Evolutionary conservation across 2,797 vertebrate species (phyloP).

Genomic region (Orientallactaga sibirica): DNA sequence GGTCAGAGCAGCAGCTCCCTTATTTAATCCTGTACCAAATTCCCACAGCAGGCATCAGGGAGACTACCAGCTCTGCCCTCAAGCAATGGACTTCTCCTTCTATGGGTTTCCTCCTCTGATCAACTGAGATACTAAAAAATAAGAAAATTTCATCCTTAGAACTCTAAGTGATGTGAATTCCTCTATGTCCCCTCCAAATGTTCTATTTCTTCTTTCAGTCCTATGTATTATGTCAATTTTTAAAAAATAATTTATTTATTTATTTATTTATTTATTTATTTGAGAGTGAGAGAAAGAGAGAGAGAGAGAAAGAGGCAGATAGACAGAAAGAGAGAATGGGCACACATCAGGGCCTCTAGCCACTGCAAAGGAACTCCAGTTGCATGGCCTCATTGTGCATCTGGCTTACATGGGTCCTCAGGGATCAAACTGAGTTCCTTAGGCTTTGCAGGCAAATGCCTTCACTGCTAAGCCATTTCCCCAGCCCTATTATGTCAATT

Average conservation of each 20-base stretch:
- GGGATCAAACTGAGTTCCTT: too few relatives aligned
- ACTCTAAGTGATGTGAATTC: neutral
- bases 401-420: too few relatives aligned
- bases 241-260: neutral
- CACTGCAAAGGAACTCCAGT: too few relatives aligned
- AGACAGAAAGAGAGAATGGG: too few relatives aligned
- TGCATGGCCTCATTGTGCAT: too few relatives aligned
- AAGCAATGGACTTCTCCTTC: neutral
- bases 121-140: neutral
- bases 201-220: neutral
- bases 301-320: too few relatives aligned
- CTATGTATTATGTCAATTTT: neutral
- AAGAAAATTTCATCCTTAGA: neutral
- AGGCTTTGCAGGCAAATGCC: too few relatives aligned
- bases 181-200: neutral
- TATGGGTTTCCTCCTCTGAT: neutral
- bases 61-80: neutral
- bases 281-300: too few relatives aligned
- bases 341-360: too few relatives aligned
- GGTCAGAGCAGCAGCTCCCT: neutral
- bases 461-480: too few relatives aligned
- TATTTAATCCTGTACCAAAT: neutral
- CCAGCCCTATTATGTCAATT: too few relatives aligned
- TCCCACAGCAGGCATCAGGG: neutral
- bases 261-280: neutral